Evolutionary conservation across 2,113 vertebrate species (phyloP).

Genomic region (Sinocyclocheilus anophthalmus): DNA sequence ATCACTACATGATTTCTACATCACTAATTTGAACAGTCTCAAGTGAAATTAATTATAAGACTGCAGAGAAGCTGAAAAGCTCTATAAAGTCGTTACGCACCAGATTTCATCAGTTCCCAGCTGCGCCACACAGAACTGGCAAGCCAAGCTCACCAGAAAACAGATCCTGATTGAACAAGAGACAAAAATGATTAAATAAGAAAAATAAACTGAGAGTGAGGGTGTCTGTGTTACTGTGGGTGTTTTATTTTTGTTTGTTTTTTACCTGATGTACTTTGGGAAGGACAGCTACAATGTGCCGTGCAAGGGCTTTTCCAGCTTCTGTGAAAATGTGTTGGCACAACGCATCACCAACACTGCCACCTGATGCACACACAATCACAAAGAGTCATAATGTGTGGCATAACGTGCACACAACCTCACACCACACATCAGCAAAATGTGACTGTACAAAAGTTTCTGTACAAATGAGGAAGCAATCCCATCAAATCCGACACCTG

Average conservation of each 20-base stretch:
- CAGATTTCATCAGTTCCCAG: conserved; percentile 85
- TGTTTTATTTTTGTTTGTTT: too few relatives aligned
- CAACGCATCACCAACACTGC: conserved; percentile 81
- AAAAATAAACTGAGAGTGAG: background rate
- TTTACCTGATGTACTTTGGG: conserved; percentile 81
- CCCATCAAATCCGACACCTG: conserved; percentile 85
- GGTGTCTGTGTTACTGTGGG: too few relatives aligned
- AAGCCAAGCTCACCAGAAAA: conserved; percentile 78
- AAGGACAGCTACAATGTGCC: conserved; percentile 85
- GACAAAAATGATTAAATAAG: background rate
- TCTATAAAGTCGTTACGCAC: conserved; percentile 66
- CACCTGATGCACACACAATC: conserved; percentile 71
- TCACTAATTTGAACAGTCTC: background rate
- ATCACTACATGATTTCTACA: too few relatives aligned
- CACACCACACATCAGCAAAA: conserved; percentile 64
- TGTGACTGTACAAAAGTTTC: conserved; percentile 82
- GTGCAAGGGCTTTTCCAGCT: conserved; percentile 83
- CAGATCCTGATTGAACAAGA: conserved; percentile 71
- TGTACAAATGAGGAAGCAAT: conserved; percentile 87
- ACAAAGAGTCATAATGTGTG: background rate
- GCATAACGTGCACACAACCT: background rate
- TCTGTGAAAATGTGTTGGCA: conserved; percentile 78
- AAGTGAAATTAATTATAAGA: too few relatives aligned
- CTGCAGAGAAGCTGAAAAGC: too few relatives aligned
- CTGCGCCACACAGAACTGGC: conserved; percentile 93